These are phyloP conservation scores for Cavia porcellus DNA, from an alignment of 2,113 vertebrate genomes.

Conservation along the genomic window DNA sequence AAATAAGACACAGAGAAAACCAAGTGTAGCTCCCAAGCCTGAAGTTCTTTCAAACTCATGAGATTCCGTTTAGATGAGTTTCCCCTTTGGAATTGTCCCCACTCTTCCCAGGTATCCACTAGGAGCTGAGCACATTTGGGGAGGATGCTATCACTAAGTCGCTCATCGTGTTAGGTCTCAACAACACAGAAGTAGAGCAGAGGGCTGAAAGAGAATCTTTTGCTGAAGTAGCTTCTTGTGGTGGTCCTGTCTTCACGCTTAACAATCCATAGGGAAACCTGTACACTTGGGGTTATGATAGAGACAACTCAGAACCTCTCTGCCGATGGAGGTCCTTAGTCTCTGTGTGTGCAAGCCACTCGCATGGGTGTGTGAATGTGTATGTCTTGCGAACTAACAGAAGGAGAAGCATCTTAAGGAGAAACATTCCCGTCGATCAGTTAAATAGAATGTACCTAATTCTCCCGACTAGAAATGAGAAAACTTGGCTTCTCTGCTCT, in stretches of 20 bases:
- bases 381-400: background rate
- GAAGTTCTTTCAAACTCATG: background rate
- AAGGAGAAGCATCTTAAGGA: background rate
- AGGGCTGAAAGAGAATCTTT: background rate
- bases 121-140: background rate
- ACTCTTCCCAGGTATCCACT: background rate
- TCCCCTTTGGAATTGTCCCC: background rate
- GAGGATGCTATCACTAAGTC: background rate
- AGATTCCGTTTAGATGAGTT: background rate
- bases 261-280: background rate
- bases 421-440: background rate
- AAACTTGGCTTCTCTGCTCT: background rate
- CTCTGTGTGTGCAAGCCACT: background rate
- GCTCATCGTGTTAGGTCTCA: background rate
- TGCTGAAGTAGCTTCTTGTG: background rate
- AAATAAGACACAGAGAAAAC: background rate
- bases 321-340: background rate
- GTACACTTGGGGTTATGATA: background rate
- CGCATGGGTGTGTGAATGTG: background rate
- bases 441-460: background rate
- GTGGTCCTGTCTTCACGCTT: slow-evolving; percentile 10
- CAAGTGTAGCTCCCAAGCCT: background rate
- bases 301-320: background rate
- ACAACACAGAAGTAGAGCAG: background rate
- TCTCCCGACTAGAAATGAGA: background rate